phyloP scores from a whole-genome alignment of 2,888 invertebrate species.

The Ferdinandea cuprea region DNA sequence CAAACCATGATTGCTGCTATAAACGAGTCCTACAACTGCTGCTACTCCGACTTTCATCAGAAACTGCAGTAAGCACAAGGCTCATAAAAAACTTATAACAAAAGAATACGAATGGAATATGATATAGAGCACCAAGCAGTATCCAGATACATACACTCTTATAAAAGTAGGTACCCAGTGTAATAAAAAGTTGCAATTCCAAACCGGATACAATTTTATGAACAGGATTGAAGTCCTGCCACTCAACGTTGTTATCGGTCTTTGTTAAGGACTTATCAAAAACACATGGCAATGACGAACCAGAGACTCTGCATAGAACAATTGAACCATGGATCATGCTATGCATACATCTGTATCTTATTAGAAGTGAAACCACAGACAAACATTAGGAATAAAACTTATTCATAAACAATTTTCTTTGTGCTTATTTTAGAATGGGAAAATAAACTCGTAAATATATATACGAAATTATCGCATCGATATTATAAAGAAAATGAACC shows the following conservation, averaged over 20 bases:
- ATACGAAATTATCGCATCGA: neutral
- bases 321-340: neutral
- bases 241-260: conserved; percentile 11
- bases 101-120: conserved; percentile 62
- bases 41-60: conserved; percentile 27
- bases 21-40: conserved; percentile 30
- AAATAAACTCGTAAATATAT: conserved; percentile 1
- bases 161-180: neutral
- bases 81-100: conserved; percentile 67
- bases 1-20: conserved; percentile 52
- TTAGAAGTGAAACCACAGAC: neutral
- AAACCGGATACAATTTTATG: conserved; percentile 54
- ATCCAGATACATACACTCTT: conserved; percentile 7
- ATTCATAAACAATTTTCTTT: conserved; percentile 49
- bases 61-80: conserved; percentile 50
- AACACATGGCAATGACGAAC: conserved; percentile 11
- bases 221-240: conserved; percentile 32
- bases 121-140: conserved; percentile 20
- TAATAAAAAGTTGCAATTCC: conserved; percentile 60
- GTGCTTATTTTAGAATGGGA: conserved; percentile 9
- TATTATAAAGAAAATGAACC: conserved; percentile 2
- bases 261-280: conserved; percentile 9
- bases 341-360: too few relatives aligned
- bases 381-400: conserved; percentile 31
- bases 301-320: conserved; percentile 7